A percentile compares a stretch with the other conserved stretches of the same genome.
Evolutionary conservation across 2,113 vertebrate species (phyloP).

Genomic region (Nibea coibor): DNA sequence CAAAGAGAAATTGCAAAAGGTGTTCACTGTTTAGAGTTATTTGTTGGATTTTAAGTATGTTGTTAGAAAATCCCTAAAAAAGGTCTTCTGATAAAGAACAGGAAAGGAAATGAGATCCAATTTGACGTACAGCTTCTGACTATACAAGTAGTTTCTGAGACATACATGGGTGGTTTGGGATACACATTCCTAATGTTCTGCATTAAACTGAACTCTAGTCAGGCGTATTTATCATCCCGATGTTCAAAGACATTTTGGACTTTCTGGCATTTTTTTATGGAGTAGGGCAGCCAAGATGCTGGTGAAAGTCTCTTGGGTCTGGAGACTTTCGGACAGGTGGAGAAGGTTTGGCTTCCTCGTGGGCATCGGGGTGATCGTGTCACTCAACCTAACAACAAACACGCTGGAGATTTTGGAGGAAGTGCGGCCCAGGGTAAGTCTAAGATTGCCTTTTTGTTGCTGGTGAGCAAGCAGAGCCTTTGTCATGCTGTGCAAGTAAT

Average conservation of each 20-base stretch:
- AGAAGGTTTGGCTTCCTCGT: conserved; percentile 15
- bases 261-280: not conserved
- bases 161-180: not conserved
- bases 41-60: too few relatives aligned
- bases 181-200: not conserved
- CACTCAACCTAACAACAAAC: conserved; percentile 50
- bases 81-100: too few relatives aligned
- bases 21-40: too few relatives aligned
- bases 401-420: not conserved
- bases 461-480: not conserved
- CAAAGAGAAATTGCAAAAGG: too few relatives aligned
- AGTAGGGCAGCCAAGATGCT: not conserved
- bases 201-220: not conserved
- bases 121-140: not conserved
- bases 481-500: conserved; percentile 19
- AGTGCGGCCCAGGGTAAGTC: not conserved
- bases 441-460: conserved; percentile 26
- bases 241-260: not conserved
- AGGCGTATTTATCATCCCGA: not conserved
- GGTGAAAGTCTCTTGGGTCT: conserved; percentile 34
- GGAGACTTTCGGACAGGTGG: conserved; percentile 35
- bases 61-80: too few relatives aligned
- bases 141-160: not conserved
- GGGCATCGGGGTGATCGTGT: conserved; percentile 16
- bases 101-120: not conserved